Evolutionary conservation across 2,113 vertebrate species (phyloP).

Genomic region (Rhinogobius similis): DNA sequence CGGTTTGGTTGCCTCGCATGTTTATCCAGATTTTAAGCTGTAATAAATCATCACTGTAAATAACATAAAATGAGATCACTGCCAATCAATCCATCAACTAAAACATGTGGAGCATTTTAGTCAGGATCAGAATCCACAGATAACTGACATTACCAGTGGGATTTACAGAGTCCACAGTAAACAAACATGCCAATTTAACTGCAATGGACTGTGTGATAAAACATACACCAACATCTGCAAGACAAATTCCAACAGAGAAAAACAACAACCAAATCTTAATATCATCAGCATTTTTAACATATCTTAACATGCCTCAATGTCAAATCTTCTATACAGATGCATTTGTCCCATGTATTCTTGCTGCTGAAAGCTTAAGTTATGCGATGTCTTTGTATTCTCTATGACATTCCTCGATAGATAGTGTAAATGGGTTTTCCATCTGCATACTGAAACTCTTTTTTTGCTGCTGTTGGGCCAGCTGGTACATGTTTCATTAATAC

Average conservation of each 20-base stretch:
- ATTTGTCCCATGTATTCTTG: no score
- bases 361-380: no score
- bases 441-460: no score
- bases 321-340: no score
- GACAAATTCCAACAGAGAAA: neutral
- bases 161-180: neutral
- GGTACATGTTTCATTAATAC: no score
- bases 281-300: neutral
- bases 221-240: constrained; percentile 17
- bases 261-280: neutral
- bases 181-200: constrained; percentile 1
- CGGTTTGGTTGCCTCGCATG: neutral
- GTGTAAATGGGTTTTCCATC: no score
- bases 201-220: constrained; percentile 6
- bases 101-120: neutral
- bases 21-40: neutral
- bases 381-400: no score
- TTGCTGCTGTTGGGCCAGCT: no score
- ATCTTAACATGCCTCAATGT: neutral
- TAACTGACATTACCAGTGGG: neutral
- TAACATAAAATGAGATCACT: neutral
- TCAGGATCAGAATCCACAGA: neutral
- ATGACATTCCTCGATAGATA: no score
- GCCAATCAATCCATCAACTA: neutral
- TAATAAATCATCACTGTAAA: neutral